A percentile compares a stretch with the other conserved stretches of the same genome.
Conservation (phyloP, 2,888 invertebrate species). For the Acheta domesticus region DNA sequence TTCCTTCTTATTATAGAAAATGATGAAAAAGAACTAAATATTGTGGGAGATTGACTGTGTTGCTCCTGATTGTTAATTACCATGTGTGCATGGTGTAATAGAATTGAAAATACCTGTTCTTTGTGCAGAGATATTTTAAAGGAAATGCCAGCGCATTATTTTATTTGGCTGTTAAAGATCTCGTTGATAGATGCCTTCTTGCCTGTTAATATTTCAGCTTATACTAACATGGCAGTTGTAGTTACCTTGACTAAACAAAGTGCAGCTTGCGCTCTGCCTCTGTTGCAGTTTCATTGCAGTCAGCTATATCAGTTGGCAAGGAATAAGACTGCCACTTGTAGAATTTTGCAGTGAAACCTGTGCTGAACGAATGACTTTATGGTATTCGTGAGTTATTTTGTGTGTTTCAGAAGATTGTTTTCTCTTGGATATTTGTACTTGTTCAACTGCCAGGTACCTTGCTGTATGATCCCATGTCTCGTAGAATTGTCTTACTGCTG, state of each 20-base stretch:
- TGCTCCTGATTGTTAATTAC: background rate
- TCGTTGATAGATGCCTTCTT: conserved; percentile 18
- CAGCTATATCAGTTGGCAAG: background rate
- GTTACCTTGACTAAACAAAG: background rate
- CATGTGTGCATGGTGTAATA: background rate
- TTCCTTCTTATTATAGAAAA: conserved; percentile 12
- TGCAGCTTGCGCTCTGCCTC: conserved; percentile 6
- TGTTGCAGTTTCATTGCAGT: background rate
- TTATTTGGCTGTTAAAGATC: conserved; percentile 6
- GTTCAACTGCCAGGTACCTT: conserved; percentile 10
- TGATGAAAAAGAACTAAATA: background rate
- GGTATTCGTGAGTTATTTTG: background rate
- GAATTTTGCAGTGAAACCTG: conserved; percentile 7
- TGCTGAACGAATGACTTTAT: background rate
- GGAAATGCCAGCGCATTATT: background rate
- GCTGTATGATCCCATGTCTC: conserved; percentile 18
- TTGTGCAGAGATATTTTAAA: background rate
- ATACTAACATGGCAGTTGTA: background rate
- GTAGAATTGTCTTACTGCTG: background rate
- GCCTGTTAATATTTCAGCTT: conserved; percentile 18
- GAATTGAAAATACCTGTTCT: background rate
- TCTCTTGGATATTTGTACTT: conserved; percentile 9
- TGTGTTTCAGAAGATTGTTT: conserved; percentile 11
- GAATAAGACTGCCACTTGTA: background rate
- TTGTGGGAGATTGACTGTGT: background rate